phyloP scores from a whole-genome alignment of 2,888 invertebrate species.

The Dione juno region DNA sequence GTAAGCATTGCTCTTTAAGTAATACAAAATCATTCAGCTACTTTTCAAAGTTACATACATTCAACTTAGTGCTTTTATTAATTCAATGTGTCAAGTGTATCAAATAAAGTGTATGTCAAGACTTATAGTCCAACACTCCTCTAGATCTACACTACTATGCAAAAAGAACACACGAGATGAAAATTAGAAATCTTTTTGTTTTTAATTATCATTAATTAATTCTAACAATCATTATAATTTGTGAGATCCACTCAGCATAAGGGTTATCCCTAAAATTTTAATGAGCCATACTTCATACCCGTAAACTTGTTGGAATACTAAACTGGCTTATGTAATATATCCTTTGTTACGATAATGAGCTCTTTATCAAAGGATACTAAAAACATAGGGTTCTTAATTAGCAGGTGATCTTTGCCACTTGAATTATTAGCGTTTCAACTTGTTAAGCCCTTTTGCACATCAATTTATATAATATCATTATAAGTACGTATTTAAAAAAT shows the following conservation, averaged over 20 bases:
- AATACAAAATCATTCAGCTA: too few species aligned
- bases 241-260: not conserved
- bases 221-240: conserved; percentile 7
- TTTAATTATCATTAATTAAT: not conserved
- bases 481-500: too few species aligned
- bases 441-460: not conserved
- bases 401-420: conserved; percentile 9
- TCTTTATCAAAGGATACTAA: conserved; percentile 22
- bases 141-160: too few species aligned
- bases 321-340: conserved; percentile 21
- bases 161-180: too few species aligned
- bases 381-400: conserved; percentile 1
- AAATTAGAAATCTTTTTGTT: not conserved
- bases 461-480: not conserved
- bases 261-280: conserved; percentile 22
- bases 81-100: too few species aligned
- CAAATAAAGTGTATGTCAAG: too few species aligned
- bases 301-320: conserved; percentile 10
- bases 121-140: too few species aligned
- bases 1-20: too few species aligned
- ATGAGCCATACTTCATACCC: conserved; percentile 9
- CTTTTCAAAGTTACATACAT: too few species aligned
- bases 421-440: not conserved
- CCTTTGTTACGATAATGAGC: conserved; percentile 33
- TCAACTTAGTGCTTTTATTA: too few species aligned